Conservation (phyloP, 1,140 invertebrate species). For the Eriosoma lanigerum region DNA sequence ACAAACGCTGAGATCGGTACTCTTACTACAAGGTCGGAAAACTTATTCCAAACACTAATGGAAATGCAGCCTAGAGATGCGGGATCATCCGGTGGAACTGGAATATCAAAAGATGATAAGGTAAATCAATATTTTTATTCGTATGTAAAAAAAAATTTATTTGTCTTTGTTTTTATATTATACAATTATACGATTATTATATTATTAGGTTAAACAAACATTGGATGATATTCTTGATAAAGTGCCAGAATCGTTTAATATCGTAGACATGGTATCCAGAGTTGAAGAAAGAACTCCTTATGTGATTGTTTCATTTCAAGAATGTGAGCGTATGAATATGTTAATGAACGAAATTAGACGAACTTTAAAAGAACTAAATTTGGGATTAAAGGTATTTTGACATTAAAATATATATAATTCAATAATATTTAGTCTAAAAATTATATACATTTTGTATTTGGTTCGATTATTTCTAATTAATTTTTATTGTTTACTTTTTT, state of each 20-base stretch:
- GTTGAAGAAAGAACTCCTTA: slow-evolving; percentile 89
- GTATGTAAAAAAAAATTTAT: neutral
- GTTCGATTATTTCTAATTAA: too few relatives aligned
- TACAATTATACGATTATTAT: too few relatives aligned
- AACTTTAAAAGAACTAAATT: slow-evolving; percentile 81
- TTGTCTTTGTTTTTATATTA: too few relatives aligned
- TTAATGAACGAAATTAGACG: slow-evolving; percentile 77
- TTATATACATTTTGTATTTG: too few relatives aligned
- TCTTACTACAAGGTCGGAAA: slow-evolving; percentile 81
- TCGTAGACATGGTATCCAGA: slow-evolving; percentile 81
- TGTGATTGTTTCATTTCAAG: slow-evolving; percentile 90
- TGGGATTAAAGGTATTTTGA: slow-evolving; percentile 76
- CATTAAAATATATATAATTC: neutral
- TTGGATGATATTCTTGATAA: slow-evolving; percentile 89
- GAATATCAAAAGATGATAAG: slow-evolving; percentile 79
- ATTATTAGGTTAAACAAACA: slow-evolving; percentile 69
- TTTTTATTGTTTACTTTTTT: too few relatives aligned
- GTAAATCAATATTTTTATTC: slow-evolving; percentile 58
- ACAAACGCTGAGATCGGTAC: slow-evolving; percentile 95
- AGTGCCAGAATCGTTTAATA: slow-evolving; percentile 85
- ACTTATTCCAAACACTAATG: slow-evolving; percentile 84
- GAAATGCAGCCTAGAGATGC: slow-evolving; percentile 87
- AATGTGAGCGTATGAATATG: slow-evolving; percentile 92
- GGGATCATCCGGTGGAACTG: slow-evolving; percentile 67
- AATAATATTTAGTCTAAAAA: neutral